Conservation (phyloP, 2,113 vertebrate species). For the Marmota flaviventris region DNA sequence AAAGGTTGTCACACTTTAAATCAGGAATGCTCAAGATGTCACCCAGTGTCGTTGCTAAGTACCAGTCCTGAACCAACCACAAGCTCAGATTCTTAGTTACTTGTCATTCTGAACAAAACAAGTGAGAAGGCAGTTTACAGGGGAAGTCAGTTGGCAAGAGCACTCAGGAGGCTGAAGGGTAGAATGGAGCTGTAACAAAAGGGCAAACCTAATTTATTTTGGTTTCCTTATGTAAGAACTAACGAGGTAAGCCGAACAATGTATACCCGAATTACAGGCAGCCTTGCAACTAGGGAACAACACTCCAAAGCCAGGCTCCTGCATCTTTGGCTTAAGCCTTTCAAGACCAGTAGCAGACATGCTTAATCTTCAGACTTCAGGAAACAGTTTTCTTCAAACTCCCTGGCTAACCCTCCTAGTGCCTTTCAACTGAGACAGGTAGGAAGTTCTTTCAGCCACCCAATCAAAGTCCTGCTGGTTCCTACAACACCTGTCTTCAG, state of each 20-base stretch:
- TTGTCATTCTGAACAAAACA: not conserved
- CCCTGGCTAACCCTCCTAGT: not conserved
- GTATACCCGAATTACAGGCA: not conserved
- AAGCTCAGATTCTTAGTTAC: not conserved
- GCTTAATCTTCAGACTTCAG: not conserved
- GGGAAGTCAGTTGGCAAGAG: not conserved
- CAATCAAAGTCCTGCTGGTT: not conserved
- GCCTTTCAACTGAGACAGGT: not conserved
- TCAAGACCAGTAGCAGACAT: not conserved
- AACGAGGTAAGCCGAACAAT: not conserved
- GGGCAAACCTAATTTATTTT: not conserved
- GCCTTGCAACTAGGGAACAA: not conserved
- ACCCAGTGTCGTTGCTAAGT: not conserved
- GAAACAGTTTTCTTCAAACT: not conserved
- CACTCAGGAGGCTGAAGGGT: not conserved
- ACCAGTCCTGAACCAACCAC: not conserved
- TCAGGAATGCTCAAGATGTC: not conserved
- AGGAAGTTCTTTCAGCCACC: not conserved
- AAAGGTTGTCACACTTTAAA: not conserved
- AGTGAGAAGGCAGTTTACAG: not conserved
- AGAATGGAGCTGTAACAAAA: not conserved
- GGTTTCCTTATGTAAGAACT: slow-evolving; percentile 25
- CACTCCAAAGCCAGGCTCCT: not conserved
- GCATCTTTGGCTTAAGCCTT: not conserved
- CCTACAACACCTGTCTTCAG: slow-evolving; percentile 51